Evolutionary conservation across 2,888 invertebrate species (phyloP), one percentile per base, ranked within the genome.

Genomic region (Cetonia aurata): DNA sequence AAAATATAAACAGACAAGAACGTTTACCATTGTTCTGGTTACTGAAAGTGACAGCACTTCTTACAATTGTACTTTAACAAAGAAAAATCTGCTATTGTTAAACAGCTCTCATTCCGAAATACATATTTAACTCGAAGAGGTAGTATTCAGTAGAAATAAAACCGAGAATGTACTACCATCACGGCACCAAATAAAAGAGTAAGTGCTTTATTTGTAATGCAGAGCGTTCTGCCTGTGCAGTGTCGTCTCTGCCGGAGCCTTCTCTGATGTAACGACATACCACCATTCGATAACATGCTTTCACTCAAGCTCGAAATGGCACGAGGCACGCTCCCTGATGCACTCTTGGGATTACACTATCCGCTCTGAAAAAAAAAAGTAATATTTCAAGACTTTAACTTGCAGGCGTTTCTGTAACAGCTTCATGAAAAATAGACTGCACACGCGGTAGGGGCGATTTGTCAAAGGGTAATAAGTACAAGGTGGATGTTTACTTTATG

Each of bases 401-500:
- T 56, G 50, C 9, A 44, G n/a, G 42, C 6, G 62, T n/a, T n/a
- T n/a, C n/a, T n/a, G n/a, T 50, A 15, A 19, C 13, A 13, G 59
- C n/a, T 60, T 46, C 60, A 17, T 52, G 50, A 65, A 41, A 50
- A 50, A 65, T 52, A 31, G 62, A 65, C 41, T 15, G 9, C 50
- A 25, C n/a, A 37, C 17, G 52, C 19, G 41, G 12, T 37, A 37
- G 37, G 31, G 37, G 15, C 17, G 13, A 65, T 65, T 65, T 65
- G 62, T 65, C 62, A 65, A 65, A 50, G 25, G 31, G 37, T 65
- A 65, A 65, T 46, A 65, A 19, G 50, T 65, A 65, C 41, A 46
- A 17, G 17, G 12, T 50, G 12, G 17, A 33, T 65, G 50, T 65
- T 50, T 62, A 31, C 48, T 48, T 50, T 50, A 12, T 50, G 31